A percentile compares a stretch with the other conserved stretches of the same genome.
These are phyloP conservation scores for Corvus hawaiiensis DNA, from an alignment of 2,113 vertebrate genomes.

Conservation along the genomic window DNA sequence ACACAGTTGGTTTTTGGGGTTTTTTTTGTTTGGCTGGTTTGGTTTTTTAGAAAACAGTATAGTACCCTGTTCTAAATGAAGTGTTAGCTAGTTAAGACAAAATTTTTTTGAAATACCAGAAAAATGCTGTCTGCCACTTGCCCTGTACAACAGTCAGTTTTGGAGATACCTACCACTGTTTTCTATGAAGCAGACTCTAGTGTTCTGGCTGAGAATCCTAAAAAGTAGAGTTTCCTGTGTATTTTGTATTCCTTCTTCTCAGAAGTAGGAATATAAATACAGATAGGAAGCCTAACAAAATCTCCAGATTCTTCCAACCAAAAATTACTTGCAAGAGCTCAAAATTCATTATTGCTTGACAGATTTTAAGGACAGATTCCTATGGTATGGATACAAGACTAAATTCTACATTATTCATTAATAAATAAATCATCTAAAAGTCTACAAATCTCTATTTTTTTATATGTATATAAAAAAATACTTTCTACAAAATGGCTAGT, in stretches of 20 bases:
- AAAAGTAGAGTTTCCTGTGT: background rate
- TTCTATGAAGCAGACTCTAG: background rate
- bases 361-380: background rate
- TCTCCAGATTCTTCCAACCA: background rate
- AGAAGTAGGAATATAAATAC: background rate
- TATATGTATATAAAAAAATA: background rate
- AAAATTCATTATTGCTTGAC: background rate
- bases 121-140: background rate
- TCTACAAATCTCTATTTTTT: background rate
- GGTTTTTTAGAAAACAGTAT: background rate
- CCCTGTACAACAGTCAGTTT: background rate
- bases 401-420: background rate
- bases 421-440: background rate
- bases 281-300: background rate
- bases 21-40: accelerated
- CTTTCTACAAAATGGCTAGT: background rate
- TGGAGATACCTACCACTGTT: background rate
- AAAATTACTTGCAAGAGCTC: background rate
- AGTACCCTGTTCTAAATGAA: background rate
- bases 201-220: background rate
- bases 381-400: background rate
- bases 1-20: accelerated
- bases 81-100: background rate
- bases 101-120: background rate
- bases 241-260: background rate